Percentiles rank a stretch among this genome's conserved stretches.
Evolutionary conservation across 2,797 vertebrate species (phyloP).

Genomic region (Gallinago solitaria): DNA sequence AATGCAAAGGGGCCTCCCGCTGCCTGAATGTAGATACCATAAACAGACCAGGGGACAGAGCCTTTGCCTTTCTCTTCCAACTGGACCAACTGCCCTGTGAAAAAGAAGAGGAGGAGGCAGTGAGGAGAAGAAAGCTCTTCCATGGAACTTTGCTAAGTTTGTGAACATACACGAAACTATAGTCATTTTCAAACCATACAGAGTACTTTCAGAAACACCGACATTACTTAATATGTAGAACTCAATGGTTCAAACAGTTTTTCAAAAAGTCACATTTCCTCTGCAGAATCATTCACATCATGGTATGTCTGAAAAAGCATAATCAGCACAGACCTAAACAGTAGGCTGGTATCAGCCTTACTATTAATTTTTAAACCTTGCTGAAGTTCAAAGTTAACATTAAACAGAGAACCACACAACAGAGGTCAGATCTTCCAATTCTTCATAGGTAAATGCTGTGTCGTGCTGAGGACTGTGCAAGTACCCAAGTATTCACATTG

Average conservation of each 20-base stretch:
- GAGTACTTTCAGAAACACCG: neutral
- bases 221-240: neutral
- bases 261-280: neutral
- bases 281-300: neutral
- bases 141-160: neutral
- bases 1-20: constrained; percentile 88
- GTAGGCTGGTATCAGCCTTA: neutral
- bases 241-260: neutral
- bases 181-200: neutral
- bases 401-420: neutral
- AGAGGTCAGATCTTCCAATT: neutral
- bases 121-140: neutral
- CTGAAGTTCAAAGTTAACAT: neutral
- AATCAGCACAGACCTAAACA: neutral
- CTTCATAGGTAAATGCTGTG: neutral
- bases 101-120: neutral
- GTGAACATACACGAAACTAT: neutral
- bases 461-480: neutral
- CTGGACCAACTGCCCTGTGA: constrained; percentile 83
- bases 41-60: constrained; percentile 88
- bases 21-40: constrained; percentile 86
- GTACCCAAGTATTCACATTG: neutral
- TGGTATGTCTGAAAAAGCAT: neutral
- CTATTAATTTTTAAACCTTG: neutral
- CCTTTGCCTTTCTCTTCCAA: constrained; percentile 87